Evolutionary conservation across 2,888 invertebrate genomes (phyloP).

Genomic region (Dendrolimus houi): DNA sequence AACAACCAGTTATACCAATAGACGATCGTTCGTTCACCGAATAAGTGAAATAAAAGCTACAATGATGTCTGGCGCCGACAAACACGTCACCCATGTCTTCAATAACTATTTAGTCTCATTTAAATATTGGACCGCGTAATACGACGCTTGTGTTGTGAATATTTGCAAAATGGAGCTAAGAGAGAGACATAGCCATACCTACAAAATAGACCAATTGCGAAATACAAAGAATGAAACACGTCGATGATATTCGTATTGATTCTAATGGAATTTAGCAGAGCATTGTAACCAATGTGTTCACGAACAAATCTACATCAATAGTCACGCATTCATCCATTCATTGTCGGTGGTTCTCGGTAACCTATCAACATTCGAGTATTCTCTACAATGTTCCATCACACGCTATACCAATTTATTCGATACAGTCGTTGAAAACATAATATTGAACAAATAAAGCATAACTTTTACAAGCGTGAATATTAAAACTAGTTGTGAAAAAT

Average conservation of each 20-base stretch:
- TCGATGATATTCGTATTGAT: neutral
- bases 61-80: constrained; percentile 32
- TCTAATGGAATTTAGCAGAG: constrained; percentile 14
- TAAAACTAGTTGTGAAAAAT: too few relatives aligned
- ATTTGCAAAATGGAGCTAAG: neutral
- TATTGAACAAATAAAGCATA: too few relatives aligned
- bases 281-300: constrained; percentile 11
- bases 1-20: constrained; percentile 27
- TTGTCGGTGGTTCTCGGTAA: constrained; percentile 5
- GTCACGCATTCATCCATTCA: constrained; percentile 18
- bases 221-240: neutral
- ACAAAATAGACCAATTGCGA: neutral
- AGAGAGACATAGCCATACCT: neutral
- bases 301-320: constrained; percentile 19
- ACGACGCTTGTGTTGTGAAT: constrained; percentile 3
- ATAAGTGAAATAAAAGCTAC: constrained; percentile 27
- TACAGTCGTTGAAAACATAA: neutral
- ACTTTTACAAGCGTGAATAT: too few relatives aligned
- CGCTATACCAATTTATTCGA: neutral
- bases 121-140: constrained; percentile 17
- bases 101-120: constrained; percentile 13
- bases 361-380: constrained; percentile 2
- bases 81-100: constrained; percentile 18
- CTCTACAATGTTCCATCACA: neutral
- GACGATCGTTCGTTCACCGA: constrained; percentile 30